Percentiles rank a stretch among this genome's conserved stretches.
Conservation (phyloP, 2,113 vertebrate genomes). For the Choloepus hoffmanni region DNA sequence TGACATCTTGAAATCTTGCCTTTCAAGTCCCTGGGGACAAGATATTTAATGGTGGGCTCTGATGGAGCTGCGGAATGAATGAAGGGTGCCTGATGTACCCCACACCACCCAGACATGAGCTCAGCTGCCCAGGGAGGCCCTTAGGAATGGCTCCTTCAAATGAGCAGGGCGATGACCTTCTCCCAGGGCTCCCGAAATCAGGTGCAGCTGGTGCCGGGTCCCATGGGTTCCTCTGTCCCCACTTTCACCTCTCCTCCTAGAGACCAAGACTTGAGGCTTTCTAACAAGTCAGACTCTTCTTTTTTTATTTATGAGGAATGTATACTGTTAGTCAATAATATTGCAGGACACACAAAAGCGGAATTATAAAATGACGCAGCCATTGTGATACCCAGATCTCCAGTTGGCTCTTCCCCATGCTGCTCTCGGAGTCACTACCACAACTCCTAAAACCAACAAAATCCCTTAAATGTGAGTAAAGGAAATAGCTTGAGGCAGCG, state of each 20-base stretch:
- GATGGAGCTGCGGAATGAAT: neutral
- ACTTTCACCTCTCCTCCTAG: fast-evolving
- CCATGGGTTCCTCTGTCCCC: neutral
- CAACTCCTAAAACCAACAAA: conserved; percentile 49
- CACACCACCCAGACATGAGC: neutral
- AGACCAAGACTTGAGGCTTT: neutral
- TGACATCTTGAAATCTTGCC: neutral
- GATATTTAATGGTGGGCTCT: neutral
- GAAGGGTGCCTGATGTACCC: fast-evolving
- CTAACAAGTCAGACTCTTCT: neutral
- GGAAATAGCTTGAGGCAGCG: conserved; percentile 51
- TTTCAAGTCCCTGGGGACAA: neutral
- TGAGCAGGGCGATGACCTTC: fast-evolving
- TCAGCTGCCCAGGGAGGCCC: neutral
- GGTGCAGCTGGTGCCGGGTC: neutral
- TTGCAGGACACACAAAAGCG: conserved; percentile 64
- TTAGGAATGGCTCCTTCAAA: neutral
- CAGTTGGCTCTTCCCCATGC: neutral
- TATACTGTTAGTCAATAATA: conserved; percentile 49
- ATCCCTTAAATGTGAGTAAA: conserved; percentile 33
- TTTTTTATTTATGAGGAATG: conserved; percentile 80
- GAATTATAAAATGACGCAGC: conserved; percentile 55
- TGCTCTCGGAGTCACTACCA: neutral
- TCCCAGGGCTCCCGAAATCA: neutral
- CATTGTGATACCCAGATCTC: neutral